Percentiles rank a stretch among this genome's conserved stretches.
phyloP scores from a whole-genome alignment of 2,888 invertebrate species.

The Eustalomyia histrio region DNA sequence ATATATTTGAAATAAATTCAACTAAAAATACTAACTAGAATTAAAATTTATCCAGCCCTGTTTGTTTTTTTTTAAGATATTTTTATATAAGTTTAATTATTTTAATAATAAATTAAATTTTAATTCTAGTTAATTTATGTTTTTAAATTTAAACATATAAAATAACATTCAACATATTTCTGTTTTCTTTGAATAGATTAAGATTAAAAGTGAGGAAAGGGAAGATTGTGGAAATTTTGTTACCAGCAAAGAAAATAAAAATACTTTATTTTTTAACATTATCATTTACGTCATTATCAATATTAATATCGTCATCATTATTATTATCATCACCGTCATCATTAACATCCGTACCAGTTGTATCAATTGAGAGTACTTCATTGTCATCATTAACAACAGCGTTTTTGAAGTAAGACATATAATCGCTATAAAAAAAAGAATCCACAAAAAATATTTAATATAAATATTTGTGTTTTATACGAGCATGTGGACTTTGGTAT shows the following conservation, averaged over 20 bases:
- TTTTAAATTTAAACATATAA: conserved; percentile 2
- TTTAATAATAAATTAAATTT: conserved; percentile 32
- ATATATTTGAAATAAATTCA: not conserved
- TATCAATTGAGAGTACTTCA: conserved; percentile 30
- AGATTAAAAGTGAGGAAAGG: not conserved
- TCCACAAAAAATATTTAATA: conserved; percentile 1
- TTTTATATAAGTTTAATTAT: conserved; percentile 41
- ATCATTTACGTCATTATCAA: conserved; percentile 35
- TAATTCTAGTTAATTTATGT: conserved; percentile 53
- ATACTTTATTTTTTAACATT: conserved; percentile 52
- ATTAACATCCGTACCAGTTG: not conserved
- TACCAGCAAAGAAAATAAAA: conserved; percentile 21
- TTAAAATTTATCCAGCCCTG: conserved; percentile 77
- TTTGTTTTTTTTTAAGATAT: conserved; percentile 69
- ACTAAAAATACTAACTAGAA: conserved; percentile 60
- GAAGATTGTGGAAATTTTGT: not conserved
- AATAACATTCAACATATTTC: conserved; percentile 9
- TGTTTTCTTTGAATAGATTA: not conserved
- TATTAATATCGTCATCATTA: not conserved
- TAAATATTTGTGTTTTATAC: not conserved
- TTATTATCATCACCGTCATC: conserved; percentile 21
- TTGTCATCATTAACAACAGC: conserved; percentile 36
- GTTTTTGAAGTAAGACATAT: conserved; percentile 60
- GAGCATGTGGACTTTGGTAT: not conserved
- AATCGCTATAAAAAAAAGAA: conserved; percentile 69